Conservation (phyloP, 2,113 vertebrate genomes). For the Gymnogyps californianus region DNA sequence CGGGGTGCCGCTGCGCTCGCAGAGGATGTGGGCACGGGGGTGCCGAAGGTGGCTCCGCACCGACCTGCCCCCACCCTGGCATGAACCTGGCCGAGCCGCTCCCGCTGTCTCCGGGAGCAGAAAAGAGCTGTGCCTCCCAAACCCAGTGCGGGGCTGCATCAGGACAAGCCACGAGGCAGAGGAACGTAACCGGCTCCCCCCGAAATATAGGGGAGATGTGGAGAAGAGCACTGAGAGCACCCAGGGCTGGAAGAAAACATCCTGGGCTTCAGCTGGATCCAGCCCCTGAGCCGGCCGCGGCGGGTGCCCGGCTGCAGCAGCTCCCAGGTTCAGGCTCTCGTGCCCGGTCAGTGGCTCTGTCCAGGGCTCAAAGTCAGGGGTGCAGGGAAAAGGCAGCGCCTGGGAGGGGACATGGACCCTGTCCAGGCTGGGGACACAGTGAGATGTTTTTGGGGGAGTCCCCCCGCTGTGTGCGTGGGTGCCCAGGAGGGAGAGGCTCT, state of each 20-base stretch:
- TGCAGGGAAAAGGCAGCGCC: accelerated
- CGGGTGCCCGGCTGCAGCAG: accelerated
- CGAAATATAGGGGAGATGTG: accelerated
- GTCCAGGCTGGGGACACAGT: background rate
- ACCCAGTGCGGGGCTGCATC: accelerated
- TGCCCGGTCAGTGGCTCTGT: accelerated
- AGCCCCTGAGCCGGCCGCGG: accelerated
- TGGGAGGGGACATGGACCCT: accelerated
- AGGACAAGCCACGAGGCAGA: background rate
- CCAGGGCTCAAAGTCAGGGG: no score
- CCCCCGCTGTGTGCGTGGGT: accelerated
- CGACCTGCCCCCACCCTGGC: background rate
- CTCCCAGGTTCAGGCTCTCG: background rate
- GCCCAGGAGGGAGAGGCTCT: background rate
- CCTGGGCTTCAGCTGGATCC: background rate
- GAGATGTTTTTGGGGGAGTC: accelerated
- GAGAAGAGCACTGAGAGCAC: background rate
- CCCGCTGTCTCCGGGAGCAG: accelerated
- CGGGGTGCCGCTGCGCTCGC: background rate
- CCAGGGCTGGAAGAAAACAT: background rate
- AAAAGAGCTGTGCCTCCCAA: background rate
- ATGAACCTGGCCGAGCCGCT: accelerated
- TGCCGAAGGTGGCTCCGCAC: accelerated
- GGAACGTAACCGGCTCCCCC: accelerated
- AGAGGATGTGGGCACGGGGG: background rate